Percentiles rank a stretch among this genome's conserved stretches.
Evolutionary conservation across 2,888 invertebrate species (phyloP).

Genomic region (Thelaira solivaga): DNA sequence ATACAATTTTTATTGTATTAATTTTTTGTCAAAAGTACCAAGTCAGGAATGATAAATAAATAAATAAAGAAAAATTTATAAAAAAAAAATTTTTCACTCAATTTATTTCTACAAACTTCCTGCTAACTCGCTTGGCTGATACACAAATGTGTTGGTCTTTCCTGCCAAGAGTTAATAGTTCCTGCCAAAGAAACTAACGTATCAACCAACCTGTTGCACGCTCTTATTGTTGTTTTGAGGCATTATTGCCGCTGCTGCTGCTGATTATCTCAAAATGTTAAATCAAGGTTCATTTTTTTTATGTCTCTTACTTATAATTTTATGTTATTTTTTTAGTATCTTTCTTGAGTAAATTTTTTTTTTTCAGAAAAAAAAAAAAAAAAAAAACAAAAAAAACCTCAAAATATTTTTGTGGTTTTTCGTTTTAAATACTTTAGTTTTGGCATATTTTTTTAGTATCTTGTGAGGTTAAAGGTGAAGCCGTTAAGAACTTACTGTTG

Average conservation of each 20-base stretch:
- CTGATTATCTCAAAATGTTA: constrained; percentile 61
- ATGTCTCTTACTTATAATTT: constrained; percentile 25
- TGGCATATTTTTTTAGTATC: constrained; percentile 25
- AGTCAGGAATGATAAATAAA: no score
- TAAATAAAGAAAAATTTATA: no score
- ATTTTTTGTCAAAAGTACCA: no score
- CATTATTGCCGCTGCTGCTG: constrained; percentile 41
- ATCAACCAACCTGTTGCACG: constrained; percentile 60
- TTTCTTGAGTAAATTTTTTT: constrained; percentile 28
- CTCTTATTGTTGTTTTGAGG: constrained; percentile 41
- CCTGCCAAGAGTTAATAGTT: constrained; percentile 25
- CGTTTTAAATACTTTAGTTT: constrained; percentile 17
- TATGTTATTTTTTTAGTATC: constrained; percentile 25
- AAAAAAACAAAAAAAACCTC: neutral
- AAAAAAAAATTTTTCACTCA: no score
- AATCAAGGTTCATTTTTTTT: constrained; percentile 61
- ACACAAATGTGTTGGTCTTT: no score
- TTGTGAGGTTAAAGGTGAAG: constrained; percentile 56
- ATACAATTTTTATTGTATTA: no score
- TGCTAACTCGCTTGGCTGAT: no score
- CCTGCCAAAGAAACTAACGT: constrained; percentile 12
- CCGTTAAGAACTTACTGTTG: constrained; percentile 62
- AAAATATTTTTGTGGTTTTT: constrained; percentile 36
- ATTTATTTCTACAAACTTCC: no score
- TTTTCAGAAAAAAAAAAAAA: constrained; percentile 1